A percentile compares a stretch with the other conserved stretches of the same genome.
phyloP scores from a whole-genome alignment of 2,888 invertebrate genomes.

The Diabrotica balteata region DNA sequence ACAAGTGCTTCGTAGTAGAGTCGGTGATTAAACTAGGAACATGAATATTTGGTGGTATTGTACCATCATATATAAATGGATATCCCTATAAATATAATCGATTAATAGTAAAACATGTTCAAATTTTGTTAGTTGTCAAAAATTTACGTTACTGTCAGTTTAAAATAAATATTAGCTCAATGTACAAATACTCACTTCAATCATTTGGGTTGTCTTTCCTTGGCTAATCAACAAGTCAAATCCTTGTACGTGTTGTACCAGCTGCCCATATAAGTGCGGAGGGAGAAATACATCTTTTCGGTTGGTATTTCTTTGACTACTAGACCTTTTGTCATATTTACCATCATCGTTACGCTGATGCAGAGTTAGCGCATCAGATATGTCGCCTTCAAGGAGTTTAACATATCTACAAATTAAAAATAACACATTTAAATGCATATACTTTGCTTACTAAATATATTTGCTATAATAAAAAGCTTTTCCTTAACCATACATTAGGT shows the following conservation, averaged over 20 bases:
- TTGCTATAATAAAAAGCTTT: no score
- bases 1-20: no score
- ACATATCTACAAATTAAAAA: constrained; percentile 71
- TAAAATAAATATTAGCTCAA: no score
- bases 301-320: constrained; percentile 63
- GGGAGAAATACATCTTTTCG: constrained; percentile 65
- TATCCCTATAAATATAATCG: no score
- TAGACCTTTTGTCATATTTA: constrained; percentile 72
- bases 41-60: no score
- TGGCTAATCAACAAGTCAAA: constrained; percentile 65
- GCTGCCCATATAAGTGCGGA: constrained; percentile 86
- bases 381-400: constrained; percentile 84
- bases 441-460: no score
- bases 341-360: constrained; percentile 83
- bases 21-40: no score
- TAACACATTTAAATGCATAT: no score
- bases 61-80: no score
- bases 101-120: no score
- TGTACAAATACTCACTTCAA: constrained; percentile 38
- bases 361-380: constrained; percentile 86
- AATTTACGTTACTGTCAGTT: no score
- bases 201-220: constrained; percentile 55
- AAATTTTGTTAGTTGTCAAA: no score
- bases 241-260: constrained; percentile 73
- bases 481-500: background rate